Evolutionary conservation across 2,797 vertebrate species (phyloP).

Genomic region (Phrynocephalus guinanensis): DNA sequence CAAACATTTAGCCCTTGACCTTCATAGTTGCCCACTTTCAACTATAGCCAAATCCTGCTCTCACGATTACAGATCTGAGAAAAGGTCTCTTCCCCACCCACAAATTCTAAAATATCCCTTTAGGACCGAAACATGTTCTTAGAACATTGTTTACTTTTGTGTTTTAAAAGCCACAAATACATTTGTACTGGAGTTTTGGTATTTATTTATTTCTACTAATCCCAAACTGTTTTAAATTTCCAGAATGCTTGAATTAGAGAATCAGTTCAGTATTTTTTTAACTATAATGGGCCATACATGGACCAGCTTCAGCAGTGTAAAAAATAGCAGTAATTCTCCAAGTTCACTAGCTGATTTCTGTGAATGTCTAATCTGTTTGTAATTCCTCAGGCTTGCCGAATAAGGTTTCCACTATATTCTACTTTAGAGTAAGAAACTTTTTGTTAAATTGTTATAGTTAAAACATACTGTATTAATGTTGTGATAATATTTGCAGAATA

Average conservation of each 20-base stretch:
- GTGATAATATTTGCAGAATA: constrained; percentile 7
- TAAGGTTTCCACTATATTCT: not conserved
- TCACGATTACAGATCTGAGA: not conserved
- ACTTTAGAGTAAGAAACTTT: not conserved
- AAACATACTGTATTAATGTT: not conserved
- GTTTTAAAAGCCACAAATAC: not conserved
- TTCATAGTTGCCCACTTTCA: no score
- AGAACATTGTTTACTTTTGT: not conserved
- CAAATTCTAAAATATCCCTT: not conserved
- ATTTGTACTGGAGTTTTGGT: not conserved
- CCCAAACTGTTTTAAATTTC: not conserved
- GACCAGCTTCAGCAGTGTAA: not conserved
- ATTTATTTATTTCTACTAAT: not conserved
- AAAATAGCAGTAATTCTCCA: not conserved
- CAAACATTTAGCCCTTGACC: no score
- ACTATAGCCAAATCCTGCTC: not conserved
- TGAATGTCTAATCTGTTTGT: not conserved
- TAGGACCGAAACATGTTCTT: not conserved
- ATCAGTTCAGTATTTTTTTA: not conserved
- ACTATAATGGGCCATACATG: not conserved
- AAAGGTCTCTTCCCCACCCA: not conserved
- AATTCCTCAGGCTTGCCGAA: constrained; percentile 1
- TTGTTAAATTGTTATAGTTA: not conserved
- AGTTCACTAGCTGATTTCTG: not conserved
- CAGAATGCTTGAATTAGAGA: not conserved